Evolutionary conservation across 2,797 vertebrate species (phyloP), one percentile per base, ranked within the genome.

Genomic region (Margarornis squamiger): DNA sequence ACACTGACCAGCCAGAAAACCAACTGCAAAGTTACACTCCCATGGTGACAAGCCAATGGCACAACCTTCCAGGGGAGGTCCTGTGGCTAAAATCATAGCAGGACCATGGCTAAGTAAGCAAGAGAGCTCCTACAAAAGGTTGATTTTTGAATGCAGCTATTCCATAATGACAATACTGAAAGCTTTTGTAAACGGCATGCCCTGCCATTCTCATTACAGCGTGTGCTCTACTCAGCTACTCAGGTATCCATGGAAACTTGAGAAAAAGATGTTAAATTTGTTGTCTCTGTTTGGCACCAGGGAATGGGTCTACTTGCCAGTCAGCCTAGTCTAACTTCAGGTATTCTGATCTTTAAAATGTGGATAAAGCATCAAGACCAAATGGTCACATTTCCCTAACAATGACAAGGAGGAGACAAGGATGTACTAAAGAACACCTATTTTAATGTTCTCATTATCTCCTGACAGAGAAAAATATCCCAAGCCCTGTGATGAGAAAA

Each of bases 191-290:
- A 95, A 83, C 8, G 76, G 71, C 73, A 66, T 67, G 84, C 81
- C 95, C 89, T 91, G 92, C 87, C 10, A 3, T 84, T 95, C 89
- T 92, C 89, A 95, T 96, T 93, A 59, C 73, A 95, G 89, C 8
- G 0, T 96, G 81, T 86, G 88, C 66, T 96, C 92, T 32, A 29
- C 82, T 58, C 80, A 96, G 94, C 92, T 34, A 26, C 82, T 58
- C 80, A 96, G 94, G 97, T 97, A 96, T 93, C 97, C 96, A 96
- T 97, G 96, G 97, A 97, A 97, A 97, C 96, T 89, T 93, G 77
- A 88, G 94, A 90, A 86, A 93, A 73, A 92, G 84, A 96, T 95
- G 96, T 90, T 96, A 91, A 67, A 97, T 96, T 70, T 93, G 89
- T 66, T 92, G 75, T 78, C 86, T 87, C 68, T 92, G 63, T 79